A percentile compares a stretch with the other conserved stretches of the same genome.
phyloP scores from a whole-genome alignment of 2,113 vertebrate genomes.

The Daubentonia madagascariensis region DNA sequence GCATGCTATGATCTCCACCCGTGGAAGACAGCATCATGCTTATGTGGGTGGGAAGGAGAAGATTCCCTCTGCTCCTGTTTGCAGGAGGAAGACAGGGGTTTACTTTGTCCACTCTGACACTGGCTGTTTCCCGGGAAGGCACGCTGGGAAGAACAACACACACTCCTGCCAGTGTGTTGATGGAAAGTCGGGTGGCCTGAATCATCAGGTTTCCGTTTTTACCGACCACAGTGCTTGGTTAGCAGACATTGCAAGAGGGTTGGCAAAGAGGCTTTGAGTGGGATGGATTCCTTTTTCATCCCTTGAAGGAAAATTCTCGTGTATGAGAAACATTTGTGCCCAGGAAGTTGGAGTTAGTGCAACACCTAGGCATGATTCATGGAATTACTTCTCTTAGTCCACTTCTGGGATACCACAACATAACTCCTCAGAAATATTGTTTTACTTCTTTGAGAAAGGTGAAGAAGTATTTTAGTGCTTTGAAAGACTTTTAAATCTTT shows the following conservation, averaged over 20 bases:
- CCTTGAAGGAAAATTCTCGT: neutral
- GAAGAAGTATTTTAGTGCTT: neutral
- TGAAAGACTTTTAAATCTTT: neutral
- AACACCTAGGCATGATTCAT: no score
- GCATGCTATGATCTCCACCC: rapidly evolving
- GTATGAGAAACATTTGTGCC: no score
- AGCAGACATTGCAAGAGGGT: no score
- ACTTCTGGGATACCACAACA: neutral
- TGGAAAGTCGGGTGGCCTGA: no score
- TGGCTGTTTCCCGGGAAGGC: neutral
- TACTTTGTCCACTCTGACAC: rapidly evolving
- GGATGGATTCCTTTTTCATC: neutral
- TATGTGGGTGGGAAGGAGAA: neutral
- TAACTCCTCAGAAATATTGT: neutral
- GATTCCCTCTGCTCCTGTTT: neutral
- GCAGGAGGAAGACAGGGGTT: neutral
- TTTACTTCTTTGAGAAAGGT: neutral
- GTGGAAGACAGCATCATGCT: neutral
- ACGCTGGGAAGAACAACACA: neutral
- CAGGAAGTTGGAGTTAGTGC: no score
- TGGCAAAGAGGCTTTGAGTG: neutral
- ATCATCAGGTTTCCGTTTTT: neutral
- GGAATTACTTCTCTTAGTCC: neutral
- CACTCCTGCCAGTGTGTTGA: neutral
- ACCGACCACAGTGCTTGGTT: neutral